Conservation (phyloP, 2,888 invertebrate species). For the Oxytorus armatus region DNA sequence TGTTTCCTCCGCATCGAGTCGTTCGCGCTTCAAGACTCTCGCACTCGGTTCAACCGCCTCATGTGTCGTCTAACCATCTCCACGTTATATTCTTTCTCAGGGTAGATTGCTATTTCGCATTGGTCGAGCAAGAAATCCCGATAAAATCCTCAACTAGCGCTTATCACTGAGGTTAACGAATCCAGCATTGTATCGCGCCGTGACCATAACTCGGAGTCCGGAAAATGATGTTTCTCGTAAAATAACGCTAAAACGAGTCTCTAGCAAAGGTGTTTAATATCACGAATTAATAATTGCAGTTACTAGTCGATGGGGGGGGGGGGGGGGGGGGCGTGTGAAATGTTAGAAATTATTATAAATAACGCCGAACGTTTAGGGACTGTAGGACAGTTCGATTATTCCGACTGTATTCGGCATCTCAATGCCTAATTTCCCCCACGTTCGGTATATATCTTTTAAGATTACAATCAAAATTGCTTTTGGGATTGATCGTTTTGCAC, state of each 20-base stretch:
- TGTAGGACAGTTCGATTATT: too few relatives aligned
- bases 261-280: neutral
- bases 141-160: neutral
- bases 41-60: conserved; percentile 42
- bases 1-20: conserved; percentile 37
- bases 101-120: neutral
- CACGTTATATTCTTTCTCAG: conserved; percentile 29
- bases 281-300: conserved; percentile 5
- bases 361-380: neutral
- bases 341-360: neutral
- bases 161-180: neutral
- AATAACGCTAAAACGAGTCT: neutral
- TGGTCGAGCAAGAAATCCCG: conserved; percentile 11
- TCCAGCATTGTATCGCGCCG: neutral
- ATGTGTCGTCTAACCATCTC: conserved; percentile 18
- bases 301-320: neutral
- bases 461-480: too few relatives aligned
- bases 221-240: neutral
- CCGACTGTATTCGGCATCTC: too few relatives aligned
- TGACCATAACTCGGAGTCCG: neutral
- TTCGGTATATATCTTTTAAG: too few relatives aligned
- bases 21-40: conserved; percentile 46
- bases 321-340: neutral
- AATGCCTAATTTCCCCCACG: too few relatives aligned
- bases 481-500: too few relatives aligned